These are phyloP conservation scores for Erynnis tages DNA, from an alignment of 2,888 invertebrate species.

Conservation along the genomic window DNA sequence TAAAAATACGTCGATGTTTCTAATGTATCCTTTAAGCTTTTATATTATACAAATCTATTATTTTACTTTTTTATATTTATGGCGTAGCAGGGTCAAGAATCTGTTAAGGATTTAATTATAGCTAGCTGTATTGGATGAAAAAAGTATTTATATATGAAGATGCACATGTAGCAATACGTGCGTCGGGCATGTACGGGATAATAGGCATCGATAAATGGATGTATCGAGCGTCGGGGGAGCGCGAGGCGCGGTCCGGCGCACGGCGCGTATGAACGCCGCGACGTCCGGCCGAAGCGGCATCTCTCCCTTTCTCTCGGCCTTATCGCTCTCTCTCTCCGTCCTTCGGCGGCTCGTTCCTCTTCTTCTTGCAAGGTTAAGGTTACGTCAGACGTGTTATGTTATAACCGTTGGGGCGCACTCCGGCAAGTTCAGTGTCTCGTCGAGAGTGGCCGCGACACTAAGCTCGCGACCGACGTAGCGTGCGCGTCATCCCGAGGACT, in stretches of 20 bases:
- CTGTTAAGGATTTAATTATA: not conserved
- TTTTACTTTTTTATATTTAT: too few relatives aligned
- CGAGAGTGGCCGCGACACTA: constrained; percentile 78
- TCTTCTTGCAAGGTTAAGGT: constrained; percentile 82
- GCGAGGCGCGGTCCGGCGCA: constrained; percentile 29
- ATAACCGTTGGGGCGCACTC: constrained; percentile 80
- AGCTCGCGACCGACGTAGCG: constrained; percentile 64
- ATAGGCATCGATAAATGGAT: constrained; percentile 27
- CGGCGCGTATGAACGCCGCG: constrained; percentile 35
- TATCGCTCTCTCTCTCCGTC: constrained; percentile 80
- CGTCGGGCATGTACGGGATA: constrained; percentile 25
- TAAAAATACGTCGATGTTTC: too few relatives aligned
- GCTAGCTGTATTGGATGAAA: constrained; percentile 6
- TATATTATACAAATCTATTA: too few relatives aligned
- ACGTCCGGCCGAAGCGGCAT: constrained; percentile 46
- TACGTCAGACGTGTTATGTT: constrained; percentile 82
- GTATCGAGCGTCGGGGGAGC: constrained; percentile 33
- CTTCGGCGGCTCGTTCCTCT: constrained; percentile 79
- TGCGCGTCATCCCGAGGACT: constrained; percentile 64
- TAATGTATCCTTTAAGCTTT: too few relatives aligned
- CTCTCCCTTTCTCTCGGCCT: constrained; percentile 76
- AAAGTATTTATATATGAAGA: constrained; percentile 30
- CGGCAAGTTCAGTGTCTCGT: constrained; percentile 81
- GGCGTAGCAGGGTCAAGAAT: too few relatives aligned
- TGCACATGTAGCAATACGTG: constrained; percentile 14